Evolutionary conservation across 2,888 invertebrate species (phyloP).

Genomic region (Eilema sororculum): DNA sequence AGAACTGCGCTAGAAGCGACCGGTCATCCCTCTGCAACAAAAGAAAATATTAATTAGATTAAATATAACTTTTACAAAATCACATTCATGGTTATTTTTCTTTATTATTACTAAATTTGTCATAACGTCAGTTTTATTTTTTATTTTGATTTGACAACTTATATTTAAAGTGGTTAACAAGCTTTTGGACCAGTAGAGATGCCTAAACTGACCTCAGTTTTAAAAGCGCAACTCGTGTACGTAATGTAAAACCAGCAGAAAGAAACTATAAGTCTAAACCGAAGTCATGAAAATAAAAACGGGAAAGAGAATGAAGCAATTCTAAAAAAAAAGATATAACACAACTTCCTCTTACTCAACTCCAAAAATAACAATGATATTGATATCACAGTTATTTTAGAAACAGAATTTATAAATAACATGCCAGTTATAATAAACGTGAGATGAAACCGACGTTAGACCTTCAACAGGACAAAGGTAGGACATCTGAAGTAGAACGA

Average conservation of each 20-base stretch:
- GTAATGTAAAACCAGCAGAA: no score
- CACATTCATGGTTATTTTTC: neutral
- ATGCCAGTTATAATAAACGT: constrained; percentile 15
- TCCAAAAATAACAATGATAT: neutral
- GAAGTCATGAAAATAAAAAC: no score
- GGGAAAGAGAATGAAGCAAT: no score
- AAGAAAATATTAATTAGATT: constrained; percentile 19
- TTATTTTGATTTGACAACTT: no score
- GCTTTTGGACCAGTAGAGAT: no score
- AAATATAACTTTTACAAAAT: no score
- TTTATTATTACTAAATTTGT: no score
- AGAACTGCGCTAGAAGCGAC: constrained; percentile 97
- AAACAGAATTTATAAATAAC: neutral
- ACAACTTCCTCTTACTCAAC: neutral
- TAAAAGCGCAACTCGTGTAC: no score
- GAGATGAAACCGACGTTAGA: constrained; percentile 12
- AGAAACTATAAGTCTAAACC: no score
- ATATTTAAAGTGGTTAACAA: no score
- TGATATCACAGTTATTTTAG: neutral
- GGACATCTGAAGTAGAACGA: constrained; percentile 24
- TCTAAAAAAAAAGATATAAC: no score
- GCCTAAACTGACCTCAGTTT: no score
- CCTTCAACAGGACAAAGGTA: constrained; percentile 32
- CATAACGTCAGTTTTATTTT: neutral
- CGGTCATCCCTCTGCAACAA: constrained; percentile 95